A percentile compares a stretch with the other conserved stretches of the same genome.
Evolutionary conservation across 2,797 vertebrate genomes (phyloP).

Genomic region (Tragelaphus eurycerus): DNA sequence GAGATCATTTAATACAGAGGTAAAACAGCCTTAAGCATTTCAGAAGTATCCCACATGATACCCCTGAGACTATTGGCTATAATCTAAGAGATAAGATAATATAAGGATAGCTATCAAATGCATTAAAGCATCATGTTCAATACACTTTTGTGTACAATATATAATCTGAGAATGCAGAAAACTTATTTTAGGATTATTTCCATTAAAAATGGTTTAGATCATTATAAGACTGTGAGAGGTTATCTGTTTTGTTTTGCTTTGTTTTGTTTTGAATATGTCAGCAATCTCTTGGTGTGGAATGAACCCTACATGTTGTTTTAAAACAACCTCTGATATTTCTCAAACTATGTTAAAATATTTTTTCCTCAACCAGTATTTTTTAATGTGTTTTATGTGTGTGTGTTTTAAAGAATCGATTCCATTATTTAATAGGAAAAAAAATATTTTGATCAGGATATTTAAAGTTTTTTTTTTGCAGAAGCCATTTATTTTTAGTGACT

Average conservation of each 20-base stretch:
- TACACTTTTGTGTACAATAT: background rate
- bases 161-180: conserved; percentile 11
- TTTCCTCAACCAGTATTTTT: background rate
- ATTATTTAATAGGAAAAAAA: background rate
- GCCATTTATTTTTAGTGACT: conserved; percentile 29
- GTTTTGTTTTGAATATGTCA: background rate
- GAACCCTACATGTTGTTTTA: background rate
- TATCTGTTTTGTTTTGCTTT: background rate
- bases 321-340: background rate
- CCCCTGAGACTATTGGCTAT: background rate
- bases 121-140: background rate
- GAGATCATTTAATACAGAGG: background rate
- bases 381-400: background rate
- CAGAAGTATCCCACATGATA: background rate
- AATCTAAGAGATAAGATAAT: conserved; percentile 13
- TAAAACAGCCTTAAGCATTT: conserved; percentile 35
- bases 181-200: conserved; percentile 44
- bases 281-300: conserved; percentile 20
- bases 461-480: background rate
- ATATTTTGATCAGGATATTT: conserved; percentile 25
- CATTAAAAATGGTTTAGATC: conserved; percentile 8
- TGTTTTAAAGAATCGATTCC: background rate
- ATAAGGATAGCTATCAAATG: background rate
- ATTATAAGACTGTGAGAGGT: background rate
- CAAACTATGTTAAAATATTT: conserved; percentile 33